Evolutionary conservation across 2,113 vertebrate species (phyloP).

Genomic region (Coturnix japonica): DNA sequence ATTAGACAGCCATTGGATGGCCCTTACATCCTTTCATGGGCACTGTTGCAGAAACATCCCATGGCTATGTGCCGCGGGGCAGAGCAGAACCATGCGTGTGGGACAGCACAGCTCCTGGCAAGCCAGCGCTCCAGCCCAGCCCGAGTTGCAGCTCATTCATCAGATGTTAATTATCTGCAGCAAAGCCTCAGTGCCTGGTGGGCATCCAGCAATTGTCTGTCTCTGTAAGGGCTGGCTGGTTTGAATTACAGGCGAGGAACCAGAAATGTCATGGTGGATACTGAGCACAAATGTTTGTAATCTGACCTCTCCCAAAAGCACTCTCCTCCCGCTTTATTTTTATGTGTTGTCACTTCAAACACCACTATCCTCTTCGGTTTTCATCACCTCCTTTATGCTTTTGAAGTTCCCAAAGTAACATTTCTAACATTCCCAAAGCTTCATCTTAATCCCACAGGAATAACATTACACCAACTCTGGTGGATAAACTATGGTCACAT

Average conservation of each 20-base stretch:
- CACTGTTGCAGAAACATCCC: neutral
- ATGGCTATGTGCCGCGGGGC: neutral
- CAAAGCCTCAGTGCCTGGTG: conserved; percentile 22
- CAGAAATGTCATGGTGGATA: conserved; percentile 49
- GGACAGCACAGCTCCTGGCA: conserved; percentile 42
- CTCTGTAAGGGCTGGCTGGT: conserved; percentile 23
- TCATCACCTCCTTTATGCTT: conserved; percentile 46
- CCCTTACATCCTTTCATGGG: neutral
- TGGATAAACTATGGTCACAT: neutral
- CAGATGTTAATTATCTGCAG: conserved; percentile 47
- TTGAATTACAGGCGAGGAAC: conserved; percentile 41
- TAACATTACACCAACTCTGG: neutral
- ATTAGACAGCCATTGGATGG: neutral
- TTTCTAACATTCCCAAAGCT: conserved; percentile 54
- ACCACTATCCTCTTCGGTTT: neutral
- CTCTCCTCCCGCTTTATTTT: conserved; percentile 35
- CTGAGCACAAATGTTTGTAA: conserved; percentile 17
- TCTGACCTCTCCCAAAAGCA: neutral
- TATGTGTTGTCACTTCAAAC: conserved; percentile 39
- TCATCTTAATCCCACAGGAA: conserved; percentile 41
- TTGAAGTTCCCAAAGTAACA: conserved; percentile 32
- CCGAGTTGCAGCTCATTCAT: neutral
- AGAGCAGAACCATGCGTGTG: neutral
- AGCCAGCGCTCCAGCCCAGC: conserved; percentile 16
- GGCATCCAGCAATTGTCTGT: conserved; percentile 61